These are phyloP conservation scores for Mixornis gularis DNA, from an alignment of 2,113 vertebrate genomes.

Conservation along the genomic window DNA sequence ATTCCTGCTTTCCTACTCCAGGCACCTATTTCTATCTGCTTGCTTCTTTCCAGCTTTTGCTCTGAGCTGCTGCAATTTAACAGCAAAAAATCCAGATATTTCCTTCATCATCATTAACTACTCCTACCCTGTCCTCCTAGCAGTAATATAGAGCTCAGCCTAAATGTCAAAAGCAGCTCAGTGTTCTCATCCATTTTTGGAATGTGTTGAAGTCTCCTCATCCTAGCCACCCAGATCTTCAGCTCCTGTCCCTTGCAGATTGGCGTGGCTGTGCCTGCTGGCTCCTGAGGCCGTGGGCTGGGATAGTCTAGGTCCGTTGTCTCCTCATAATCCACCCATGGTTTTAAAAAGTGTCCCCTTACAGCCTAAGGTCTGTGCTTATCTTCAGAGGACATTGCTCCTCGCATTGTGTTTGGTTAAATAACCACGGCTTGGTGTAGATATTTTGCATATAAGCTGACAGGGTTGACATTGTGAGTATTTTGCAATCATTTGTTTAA, in stretches of 20 bases:
- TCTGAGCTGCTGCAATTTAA: neutral
- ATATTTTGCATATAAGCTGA: constrained; percentile 7
- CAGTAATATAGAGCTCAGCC: neutral
- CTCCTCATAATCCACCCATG: neutral
- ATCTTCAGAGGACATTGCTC: neutral
- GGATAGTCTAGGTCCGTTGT: neutral
- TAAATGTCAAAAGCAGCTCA: neutral
- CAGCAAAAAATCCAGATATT: neutral
- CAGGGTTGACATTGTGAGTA: constrained; percentile 39
- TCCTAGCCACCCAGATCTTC: neutral
- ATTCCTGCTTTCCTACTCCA: neutral
- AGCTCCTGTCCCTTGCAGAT: neutral
- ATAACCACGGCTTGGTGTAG: neutral
- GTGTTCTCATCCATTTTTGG: neutral
- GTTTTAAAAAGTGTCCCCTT: neutral
- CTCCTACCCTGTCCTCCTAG: neutral
- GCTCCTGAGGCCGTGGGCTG: neutral
- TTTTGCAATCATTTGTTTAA: constrained; percentile 75
- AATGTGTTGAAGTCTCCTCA: neutral
- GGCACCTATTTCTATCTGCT: neutral
- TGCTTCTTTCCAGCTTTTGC: neutral
- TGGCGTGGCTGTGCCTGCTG: neutral
- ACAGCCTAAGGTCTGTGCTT: neutral
- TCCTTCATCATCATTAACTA: neutral
- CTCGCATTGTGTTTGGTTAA: neutral